Evolutionary conservation across 2,888 invertebrate genomes (phyloP), one percentile per base, ranked within the genome.

Genomic region (Agrotis segetum): DNA sequence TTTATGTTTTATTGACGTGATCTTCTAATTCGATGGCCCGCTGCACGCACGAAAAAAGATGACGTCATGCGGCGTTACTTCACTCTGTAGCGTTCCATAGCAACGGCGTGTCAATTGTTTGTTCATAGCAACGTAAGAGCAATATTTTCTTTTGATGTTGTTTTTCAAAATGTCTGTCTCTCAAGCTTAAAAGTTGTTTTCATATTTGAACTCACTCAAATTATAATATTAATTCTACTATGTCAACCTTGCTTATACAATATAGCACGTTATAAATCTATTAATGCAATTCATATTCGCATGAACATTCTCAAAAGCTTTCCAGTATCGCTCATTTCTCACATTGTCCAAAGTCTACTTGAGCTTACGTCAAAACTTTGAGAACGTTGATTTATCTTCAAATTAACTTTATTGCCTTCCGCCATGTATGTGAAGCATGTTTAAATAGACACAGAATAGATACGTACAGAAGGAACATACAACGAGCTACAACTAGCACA

Each of bases 341-440:
- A 47, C 53, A 77, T 24, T 55, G 68, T 47, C 49, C 72, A 61
- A 74, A 62, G 40, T 68, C 63, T 55, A 64, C 73, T 70, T 70
- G 75, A 83, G 75, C 73, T 62, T 68, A 70, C 47, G 75, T 61
- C 69, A 69, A 79, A 75, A 79, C 76, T 84, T 81, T 64, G 67
- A 47, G 59, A 76, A 47, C 65, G 61, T 71, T 84, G 77, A 84
- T 81, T 71, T 80, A 85, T 85, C 81, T 85, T 73, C 46, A 67
- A 73, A 84, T 82, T 81, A 82, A 77, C 74, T 77, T 82, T 74
- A 77, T 80, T 80, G 73, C 67, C 64, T 78, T 82, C 75, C 71
- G 52, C 55, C 53, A 64, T 40, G 7, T 62, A 60, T 62, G n/a
- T 52, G 13, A n/a, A 40, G 55, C 13, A 17, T 58, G 62, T 74